Percentiles rank a stretch among this genome's conserved stretches.
Conservation (phyloP, 2,797 vertebrate genomes). For the Pempheris klunzingeri region DNA sequence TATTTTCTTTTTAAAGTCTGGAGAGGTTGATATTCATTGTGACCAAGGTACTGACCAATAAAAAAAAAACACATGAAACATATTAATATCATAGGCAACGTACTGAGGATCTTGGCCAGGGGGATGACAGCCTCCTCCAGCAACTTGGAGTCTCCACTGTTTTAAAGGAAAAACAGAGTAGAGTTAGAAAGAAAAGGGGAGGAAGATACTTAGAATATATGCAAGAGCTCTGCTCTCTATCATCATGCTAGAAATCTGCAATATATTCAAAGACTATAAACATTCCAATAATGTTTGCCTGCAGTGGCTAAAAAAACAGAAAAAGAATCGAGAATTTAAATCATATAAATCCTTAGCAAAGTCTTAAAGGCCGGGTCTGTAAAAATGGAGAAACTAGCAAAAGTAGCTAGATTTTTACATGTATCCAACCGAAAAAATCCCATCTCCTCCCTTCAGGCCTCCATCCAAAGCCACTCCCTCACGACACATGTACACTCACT, state of each 20-base stretch:
- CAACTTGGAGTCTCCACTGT: conserved; percentile 92
- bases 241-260: conserved; percentile 6
- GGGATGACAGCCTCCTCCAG: conserved; percentile 94
- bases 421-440: no score
- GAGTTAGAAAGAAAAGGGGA: conserved; percentile 21
- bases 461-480: no score
- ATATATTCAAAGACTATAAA: background rate
- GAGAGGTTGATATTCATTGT: background rate
- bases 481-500: no score
- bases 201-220: conserved; percentile 8
- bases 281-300: background rate
- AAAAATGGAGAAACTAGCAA: no score
- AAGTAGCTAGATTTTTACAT: no score
- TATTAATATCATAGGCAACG: conserved; percentile 58
- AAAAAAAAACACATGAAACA: background rate
- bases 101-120: conserved; percentile 94
- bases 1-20: background rate
- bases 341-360: background rate
- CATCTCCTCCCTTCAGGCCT: no score
- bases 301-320: background rate
- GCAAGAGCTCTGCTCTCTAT: conserved; percentile 10
- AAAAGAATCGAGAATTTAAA: background rate
- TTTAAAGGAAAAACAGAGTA: conserved; percentile 31
- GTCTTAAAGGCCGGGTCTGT: no score
- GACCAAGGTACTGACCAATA: background rate